Evolutionary conservation across 2,113 vertebrate species (phyloP), one percentile per base, ranked within the genome.

Genomic region (Phasianus colchicus): DNA sequence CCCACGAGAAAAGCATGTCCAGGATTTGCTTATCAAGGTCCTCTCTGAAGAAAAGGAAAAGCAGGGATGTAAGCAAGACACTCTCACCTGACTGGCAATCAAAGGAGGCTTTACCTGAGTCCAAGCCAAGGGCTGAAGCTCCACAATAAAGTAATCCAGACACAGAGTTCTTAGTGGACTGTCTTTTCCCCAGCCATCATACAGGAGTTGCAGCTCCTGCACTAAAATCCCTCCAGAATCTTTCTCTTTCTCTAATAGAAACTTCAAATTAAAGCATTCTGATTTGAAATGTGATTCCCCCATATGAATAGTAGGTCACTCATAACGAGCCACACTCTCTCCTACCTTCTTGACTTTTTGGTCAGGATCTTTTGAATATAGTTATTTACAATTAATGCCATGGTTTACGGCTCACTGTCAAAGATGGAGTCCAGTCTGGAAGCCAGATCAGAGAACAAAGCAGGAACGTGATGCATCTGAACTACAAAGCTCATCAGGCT

Each of bases 1-100:
- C 99, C 99, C 99, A 99, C 1, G 97, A 98, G 95, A 99, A 99
- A 27, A 99, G 98, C 99, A 99, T 99, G 70, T 99, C 98, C 78
- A 98, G 95, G 76, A 99, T 98, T 97, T 99, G 97, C 58, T 95
- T 97, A 3, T 98, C 97, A 73, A 99, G 98, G 93, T 99, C 97
- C 45, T 98, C 98, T 94, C 99, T 99, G 88, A 57, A 58, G 48
- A 84, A 82, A 77, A 15, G 13, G 21, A 42, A 22, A 86, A 80
- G 52, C 52, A 93, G 18, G 36, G 54, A 69, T 85, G 34, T 85
- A 67, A 93, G 15, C 24, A 61, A 75, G 75, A 66, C 3, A 66
- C 2, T 3, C 11, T 57, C 17, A 80, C 8, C 58, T 60, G 22
- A 45, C 22, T 4, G 42, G 22, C 58, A 89, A 71, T 38, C 29